A percentile compares a stretch with the other conserved stretches of the same genome.
These are phyloP conservation scores for Muscicapa striata DNA, from an alignment of 2,797 vertebrate genomes.

Conservation along the genomic window DNA sequence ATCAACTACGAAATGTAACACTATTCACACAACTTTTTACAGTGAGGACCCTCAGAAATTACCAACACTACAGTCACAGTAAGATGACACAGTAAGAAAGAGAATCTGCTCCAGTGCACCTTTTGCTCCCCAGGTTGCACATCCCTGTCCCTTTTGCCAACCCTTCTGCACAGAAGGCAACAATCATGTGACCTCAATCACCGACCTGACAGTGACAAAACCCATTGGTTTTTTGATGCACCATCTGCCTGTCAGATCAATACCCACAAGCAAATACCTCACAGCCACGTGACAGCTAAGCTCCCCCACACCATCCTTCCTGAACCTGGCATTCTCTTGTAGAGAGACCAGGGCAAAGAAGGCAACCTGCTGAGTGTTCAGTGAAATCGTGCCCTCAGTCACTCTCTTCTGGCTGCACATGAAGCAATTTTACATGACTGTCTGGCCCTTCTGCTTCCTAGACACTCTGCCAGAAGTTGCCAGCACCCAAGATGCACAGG, in stretches of 20 bases:
- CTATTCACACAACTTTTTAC: background rate
- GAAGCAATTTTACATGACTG: background rate
- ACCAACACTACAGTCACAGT: background rate
- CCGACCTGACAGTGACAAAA: background rate
- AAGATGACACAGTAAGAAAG: background rate
- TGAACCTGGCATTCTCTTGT: background rate
- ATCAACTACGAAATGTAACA: background rate
- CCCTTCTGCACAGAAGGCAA: background rate
- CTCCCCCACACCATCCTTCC: background rate
- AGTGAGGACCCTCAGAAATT: background rate
- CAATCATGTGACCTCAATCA: background rate
- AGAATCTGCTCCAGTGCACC: background rate
- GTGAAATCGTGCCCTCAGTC: background rate
- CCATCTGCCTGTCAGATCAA: background rate
- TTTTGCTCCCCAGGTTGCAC: background rate
- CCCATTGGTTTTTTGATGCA: accelerated
- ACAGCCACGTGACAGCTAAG: accelerated
- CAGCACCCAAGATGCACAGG: background rate
- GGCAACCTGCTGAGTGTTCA: background rate
- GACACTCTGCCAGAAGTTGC: background rate
- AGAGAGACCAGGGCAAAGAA: background rate
- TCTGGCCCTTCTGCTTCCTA: background rate
- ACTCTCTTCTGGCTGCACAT: background rate
- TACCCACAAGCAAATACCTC: background rate
- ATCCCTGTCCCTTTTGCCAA: background rate